Evolutionary conservation across 1,140 invertebrate species (phyloP).

Genomic region (Pseudomyrmex flavicornis): DNA sequence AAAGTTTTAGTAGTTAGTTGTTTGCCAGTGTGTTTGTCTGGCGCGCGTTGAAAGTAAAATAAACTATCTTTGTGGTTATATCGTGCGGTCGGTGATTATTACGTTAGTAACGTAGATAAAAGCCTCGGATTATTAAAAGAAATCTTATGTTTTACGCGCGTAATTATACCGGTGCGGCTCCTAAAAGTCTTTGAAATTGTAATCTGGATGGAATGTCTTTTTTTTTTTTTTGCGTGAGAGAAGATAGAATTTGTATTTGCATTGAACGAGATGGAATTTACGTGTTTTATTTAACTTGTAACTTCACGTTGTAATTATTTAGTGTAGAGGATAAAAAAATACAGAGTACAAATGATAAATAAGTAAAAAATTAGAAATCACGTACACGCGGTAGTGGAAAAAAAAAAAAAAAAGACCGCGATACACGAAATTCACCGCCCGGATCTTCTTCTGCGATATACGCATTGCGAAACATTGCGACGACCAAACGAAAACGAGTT

Average conservation of each 20-base stretch:
- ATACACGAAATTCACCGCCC: not conserved
- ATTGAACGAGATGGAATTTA: too few relatives aligned
- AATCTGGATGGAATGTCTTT: too few relatives aligned
- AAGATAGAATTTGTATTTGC: too few relatives aligned
- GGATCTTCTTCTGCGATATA: conserved; percentile 11
- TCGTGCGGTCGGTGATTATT: not conserved
- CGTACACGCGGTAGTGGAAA: not conserved
- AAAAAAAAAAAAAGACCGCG: not conserved
- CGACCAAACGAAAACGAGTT: conserved; percentile 9
- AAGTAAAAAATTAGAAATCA: not conserved
- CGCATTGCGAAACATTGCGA: conserved; percentile 6
- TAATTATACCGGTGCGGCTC: too few relatives aligned
- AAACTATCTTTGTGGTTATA: not conserved
- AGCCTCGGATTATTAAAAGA: not conserved
- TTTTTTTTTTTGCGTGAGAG: too few relatives aligned
- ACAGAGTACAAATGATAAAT: not conserved
- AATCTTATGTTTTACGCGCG: not conserved
- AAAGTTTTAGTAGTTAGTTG: conserved; percentile 31
- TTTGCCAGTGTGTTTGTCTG: conserved; percentile 25
- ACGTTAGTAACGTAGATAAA: not conserved
- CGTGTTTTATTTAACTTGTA: too few relatives aligned
- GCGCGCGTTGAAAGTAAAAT: not conserved
- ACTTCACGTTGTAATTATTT: too few relatives aligned
- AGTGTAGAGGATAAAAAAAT: too few relatives aligned
- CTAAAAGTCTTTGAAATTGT: too few relatives aligned